These are phyloP conservation scores for Polypedilum pembai DNA, from an alignment of 1,140 invertebrate species.

Conservation along the genomic window DNA sequence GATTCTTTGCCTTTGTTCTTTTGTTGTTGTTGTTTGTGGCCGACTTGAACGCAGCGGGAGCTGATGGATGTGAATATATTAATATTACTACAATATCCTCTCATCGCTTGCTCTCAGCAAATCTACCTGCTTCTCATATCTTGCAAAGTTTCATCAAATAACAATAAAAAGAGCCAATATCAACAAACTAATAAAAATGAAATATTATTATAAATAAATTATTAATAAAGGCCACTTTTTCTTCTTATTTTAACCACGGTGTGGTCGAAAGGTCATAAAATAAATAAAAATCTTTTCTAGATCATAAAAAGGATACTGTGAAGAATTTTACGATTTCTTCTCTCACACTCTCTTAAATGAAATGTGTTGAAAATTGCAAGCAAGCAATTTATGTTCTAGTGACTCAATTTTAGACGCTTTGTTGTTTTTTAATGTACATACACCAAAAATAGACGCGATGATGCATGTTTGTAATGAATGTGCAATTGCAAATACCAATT, in stretches of 20 bases:
- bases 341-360: too few relatives aligned
- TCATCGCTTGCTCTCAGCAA: background rate
- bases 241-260: background rate
- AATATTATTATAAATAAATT: constrained; percentile 26
- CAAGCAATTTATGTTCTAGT: too few relatives aligned
- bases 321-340: too few relatives aligned
- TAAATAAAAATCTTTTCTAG: background rate
- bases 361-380: too few relatives aligned
- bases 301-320: background rate
- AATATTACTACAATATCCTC: background rate
- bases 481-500: too few relatives aligned
- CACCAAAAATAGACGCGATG: too few relatives aligned
- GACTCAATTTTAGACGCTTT: too few relatives aligned
- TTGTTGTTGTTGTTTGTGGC: background rate
- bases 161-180: background rate
- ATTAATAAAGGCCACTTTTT: constrained; percentile 1
- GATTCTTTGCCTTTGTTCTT: background rate
- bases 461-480: too few relatives aligned
- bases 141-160: background rate
- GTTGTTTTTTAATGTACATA: too few relatives aligned
- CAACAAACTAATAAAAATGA: constrained; percentile 26
- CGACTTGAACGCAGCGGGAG: background rate
- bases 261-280: background rate
- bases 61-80: constrained; percentile 25
- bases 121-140: background rate